Evolutionary conservation across 2,888 invertebrate species (phyloP).

Genomic region (Leptopilina syphax): DNA sequence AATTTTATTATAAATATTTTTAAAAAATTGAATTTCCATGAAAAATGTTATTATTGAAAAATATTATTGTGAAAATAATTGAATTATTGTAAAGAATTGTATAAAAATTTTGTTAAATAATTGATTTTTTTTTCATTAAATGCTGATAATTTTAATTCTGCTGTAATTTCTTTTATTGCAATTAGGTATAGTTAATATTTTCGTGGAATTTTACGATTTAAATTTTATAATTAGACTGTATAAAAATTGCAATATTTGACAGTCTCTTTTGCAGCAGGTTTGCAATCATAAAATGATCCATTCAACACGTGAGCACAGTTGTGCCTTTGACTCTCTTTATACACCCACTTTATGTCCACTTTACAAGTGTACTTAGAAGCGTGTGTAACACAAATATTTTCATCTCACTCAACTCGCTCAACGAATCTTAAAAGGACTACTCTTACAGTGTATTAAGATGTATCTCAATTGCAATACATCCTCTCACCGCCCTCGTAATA

Average conservation of each 20-base stretch:
- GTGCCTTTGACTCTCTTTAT: conserved; percentile 9
- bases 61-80: too few species aligned
- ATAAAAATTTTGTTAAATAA: too few species aligned
- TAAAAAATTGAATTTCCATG: too few species aligned
- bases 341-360: conserved; percentile 18
- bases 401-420: conserved; percentile 37
- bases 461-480: conserved; percentile 32
- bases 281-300: conserved; percentile 20
- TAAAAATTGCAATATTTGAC: not conserved
- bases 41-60: too few species aligned
- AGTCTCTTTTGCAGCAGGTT: not conserved
- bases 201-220: too few species aligned
- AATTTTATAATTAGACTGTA: not conserved
- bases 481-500: conserved; percentile 20
- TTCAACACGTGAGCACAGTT: conserved; percentile 24
- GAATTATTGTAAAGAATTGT: too few species aligned
- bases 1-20: too few species aligned
- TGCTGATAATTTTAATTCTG: too few species aligned
- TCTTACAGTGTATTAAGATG: conserved; percentile 29
- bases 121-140: too few species aligned
- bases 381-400: conserved; percentile 39
- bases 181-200: too few species aligned
- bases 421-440: conserved; percentile 24
- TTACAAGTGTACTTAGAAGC: conserved; percentile 7
- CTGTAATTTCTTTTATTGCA: too few species aligned